Evolutionary conservation across 2,113 vertebrate species (phyloP), one percentile per base, ranked within the genome.

Genomic region (Rhabdomys dilectus): DNA sequence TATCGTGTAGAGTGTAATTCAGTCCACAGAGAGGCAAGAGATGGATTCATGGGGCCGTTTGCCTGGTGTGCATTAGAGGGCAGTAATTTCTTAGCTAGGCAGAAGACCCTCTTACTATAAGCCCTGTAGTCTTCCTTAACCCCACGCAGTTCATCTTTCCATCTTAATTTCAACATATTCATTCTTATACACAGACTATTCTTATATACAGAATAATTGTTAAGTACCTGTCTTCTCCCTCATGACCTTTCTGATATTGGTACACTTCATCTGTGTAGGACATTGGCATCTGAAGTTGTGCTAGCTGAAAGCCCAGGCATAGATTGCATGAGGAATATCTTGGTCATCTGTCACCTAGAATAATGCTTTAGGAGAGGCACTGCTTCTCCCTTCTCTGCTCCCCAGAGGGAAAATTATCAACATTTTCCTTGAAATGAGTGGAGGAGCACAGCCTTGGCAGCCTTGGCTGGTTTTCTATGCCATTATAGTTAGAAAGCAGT

Each of bases 1-100:
- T 97, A 98, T 97, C 97, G 95, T 98, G 96, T 96, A 76, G 96
- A 97, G 97, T 98, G 98, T 98, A 98, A 98, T 98, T 99, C 98
- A 98, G 98, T 98, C 97, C 98, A 97, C 66, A 62, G 96, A 96
- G 84, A 91, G 96, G 98, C 96, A 72, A 88, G 94, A 97, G 98
- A 98, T 98, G 39, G 93, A 98, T 97, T 98, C 97, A 91, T 98
- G 88, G 86, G 98, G 98, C 98, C 98, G 58, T 98, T 98, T 97
- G 98, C 98, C 98, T 98, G 97, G 98, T 98, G 97, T 98, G 96
- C 96, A 70, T 95, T 94, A 97, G 96, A 97, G 95, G 78, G 78
- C 91, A 89, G 87, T 96, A 42, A 93, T 92, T 97, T 93, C 94
- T 92, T 91, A 92, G 60, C 82, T 89, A 42, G 62, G 12, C 42